Conservation (phyloP, 1,140 invertebrate species). For the Ostrea denselamellosa region DNA sequence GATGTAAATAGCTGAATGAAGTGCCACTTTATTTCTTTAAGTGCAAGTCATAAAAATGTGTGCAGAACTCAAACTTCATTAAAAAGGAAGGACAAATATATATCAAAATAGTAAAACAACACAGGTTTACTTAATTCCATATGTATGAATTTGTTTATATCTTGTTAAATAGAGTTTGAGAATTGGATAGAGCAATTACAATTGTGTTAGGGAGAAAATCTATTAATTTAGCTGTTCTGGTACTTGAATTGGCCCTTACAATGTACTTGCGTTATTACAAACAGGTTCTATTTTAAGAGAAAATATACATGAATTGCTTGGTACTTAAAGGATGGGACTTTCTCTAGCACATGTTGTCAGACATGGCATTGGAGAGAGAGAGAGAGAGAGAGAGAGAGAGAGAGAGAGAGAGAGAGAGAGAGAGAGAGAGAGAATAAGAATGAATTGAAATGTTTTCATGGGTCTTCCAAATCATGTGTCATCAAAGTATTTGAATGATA, state of each 20-base stretch:
- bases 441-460: too few relatives aligned
- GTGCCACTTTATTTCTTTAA: slow-evolving; percentile 24
- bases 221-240: slow-evolving; percentile 22
- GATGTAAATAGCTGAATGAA: not conserved
- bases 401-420: too few relatives aligned
- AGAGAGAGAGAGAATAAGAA: too few relatives aligned
- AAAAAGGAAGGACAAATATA: slow-evolving; percentile 13
- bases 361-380: too few relatives aligned
- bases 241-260: slow-evolving; percentile 18
- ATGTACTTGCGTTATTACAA: slow-evolving; percentile 17
- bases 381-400: too few relatives aligned
- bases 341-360: not conserved
- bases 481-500: too few relatives aligned
- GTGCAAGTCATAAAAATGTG: slow-evolving; percentile 18
- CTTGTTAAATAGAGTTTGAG: slow-evolving; percentile 35
- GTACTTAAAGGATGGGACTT: slow-evolving; percentile 18
- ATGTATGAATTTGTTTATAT: slow-evolving; percentile 20
- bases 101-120: slow-evolving; percentile 28
- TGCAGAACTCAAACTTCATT: slow-evolving; percentile 10
- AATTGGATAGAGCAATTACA: slow-evolving; percentile 25
- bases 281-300: slow-evolving; percentile 23
- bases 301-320: not conserved
- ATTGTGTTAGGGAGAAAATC: slow-evolving; percentile 6
- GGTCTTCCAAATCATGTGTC: too few relatives aligned
- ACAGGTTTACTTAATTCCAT: slow-evolving; percentile 22